phyloP scores from a whole-genome alignment of 1,140 invertebrate species.

The Pseudomyrmex flavicornis region DNA sequence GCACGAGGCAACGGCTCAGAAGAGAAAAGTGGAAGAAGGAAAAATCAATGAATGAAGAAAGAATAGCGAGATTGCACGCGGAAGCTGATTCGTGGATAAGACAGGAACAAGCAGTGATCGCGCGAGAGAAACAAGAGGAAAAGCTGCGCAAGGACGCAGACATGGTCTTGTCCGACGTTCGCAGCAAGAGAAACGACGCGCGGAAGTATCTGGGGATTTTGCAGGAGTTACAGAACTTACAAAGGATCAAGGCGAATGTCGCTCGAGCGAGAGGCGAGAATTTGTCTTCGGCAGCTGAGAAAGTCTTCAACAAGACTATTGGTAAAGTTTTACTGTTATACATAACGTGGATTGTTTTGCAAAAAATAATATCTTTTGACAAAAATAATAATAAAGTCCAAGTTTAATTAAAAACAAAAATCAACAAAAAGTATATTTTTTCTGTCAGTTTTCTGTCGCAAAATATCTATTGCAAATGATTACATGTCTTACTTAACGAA shows the following conservation, averaged over 20 bases:
- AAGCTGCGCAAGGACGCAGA: slow-evolving; percentile 89
- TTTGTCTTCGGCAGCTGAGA: slow-evolving; percentile 81
- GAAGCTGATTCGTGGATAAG: slow-evolving; percentile 87
- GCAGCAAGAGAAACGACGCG: slow-evolving; percentile 89
- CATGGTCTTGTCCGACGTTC: slow-evolving; percentile 88
- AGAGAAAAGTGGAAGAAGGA: slow-evolving; percentile 82
- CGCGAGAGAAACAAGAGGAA: slow-evolving; percentile 88
- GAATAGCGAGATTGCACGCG: slow-evolving; percentile 82
- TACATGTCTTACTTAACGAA: neutral
- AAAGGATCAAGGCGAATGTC: slow-evolving; percentile 87
- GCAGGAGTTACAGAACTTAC: slow-evolving; percentile 87
- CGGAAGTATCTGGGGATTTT: slow-evolving; percentile 88
- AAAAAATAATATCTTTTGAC: neutral
- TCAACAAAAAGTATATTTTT: neutral
- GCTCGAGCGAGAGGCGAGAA: slow-evolving; percentile 87
- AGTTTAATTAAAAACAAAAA: neutral
- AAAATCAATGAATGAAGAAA: slow-evolving; percentile 80
- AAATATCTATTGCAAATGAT: neutral
- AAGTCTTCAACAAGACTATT: slow-evolving; percentile 82
- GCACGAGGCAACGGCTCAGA: slow-evolving; percentile 85
- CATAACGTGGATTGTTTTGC: neutral
- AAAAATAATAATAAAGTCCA: neutral
- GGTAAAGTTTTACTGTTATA: slow-evolving; percentile 66
- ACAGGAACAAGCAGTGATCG: slow-evolving; percentile 87
- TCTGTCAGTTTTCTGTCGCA: neutral